Conservation (phyloP, 2,888 invertebrate species). For the Plusia festucae region DNA sequence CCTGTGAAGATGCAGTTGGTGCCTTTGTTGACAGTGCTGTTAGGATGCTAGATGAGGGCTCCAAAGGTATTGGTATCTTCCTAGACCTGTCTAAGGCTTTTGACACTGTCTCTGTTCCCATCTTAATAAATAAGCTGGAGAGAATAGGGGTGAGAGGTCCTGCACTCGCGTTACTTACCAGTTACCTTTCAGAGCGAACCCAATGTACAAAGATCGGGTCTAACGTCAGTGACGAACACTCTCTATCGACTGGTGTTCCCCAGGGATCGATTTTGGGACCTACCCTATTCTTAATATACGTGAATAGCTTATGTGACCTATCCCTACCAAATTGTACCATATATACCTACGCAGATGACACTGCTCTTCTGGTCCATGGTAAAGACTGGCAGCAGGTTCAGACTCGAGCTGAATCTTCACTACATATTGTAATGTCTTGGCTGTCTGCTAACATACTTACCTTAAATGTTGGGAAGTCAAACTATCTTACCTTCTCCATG, state of each 20-base stretch:
- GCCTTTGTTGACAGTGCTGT: too few species aligned
- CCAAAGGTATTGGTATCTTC: not conserved
- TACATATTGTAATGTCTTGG: constrained; percentile 5
- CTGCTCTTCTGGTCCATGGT: constrained; percentile 5
- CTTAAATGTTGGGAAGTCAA: not conserved
- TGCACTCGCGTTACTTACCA: not conserved
- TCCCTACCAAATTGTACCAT: not conserved
- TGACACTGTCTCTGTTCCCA: too few species aligned
- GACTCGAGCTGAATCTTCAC: not conserved
- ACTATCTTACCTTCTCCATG: not conserved
- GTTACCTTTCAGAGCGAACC: constrained; percentile 8
- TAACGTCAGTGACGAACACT: not conserved
- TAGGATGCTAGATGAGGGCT: too few species aligned
- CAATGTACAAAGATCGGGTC: not conserved
- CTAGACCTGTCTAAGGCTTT: constrained; percentile 6
- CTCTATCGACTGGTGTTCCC: not conserved
- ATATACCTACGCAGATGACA: constrained; percentile 12
- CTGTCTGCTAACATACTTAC: not conserved
- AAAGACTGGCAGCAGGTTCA: not conserved
- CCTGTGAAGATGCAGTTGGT: too few species aligned
- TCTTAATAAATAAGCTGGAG: not conserved
- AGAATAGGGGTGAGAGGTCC: constrained; percentile 2
- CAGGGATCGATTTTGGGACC: constrained; percentile 13
- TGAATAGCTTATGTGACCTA: constrained; percentile 1
- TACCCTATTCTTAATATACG: not conserved